Evolutionary conservation across 2,113 vertebrate species (phyloP), one percentile per base, ranked within the genome.

Genomic region (Rhinoderma darwinii): DNA sequence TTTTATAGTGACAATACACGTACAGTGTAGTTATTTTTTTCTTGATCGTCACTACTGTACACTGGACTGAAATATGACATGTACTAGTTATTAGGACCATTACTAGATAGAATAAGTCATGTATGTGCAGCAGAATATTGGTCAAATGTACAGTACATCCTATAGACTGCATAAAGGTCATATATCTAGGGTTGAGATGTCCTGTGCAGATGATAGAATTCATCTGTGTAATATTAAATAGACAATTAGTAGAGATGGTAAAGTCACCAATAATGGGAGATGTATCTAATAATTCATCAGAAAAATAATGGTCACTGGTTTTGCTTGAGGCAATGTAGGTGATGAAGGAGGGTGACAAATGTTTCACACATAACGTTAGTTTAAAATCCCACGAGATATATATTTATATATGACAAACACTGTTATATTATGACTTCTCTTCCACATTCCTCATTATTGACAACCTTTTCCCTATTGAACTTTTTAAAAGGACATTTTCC

Each of bases 271-370:
- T 43, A 79, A 27, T 70, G 37, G 30, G 51, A 37, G 43, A 63
- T 70, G 75, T 79, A 39, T 39, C 59, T 78, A 61, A 75, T 39
- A 44, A n/a, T 63, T 75, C 47, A 50, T 54, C 18, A 17, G n/a
- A 35, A 12, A 47, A 61, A 77, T 25, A 54, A 30, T 47, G 32
- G 63, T 5, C 35, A 37, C 27, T 50, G 17, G 82, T 51, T 82
- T 66, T 41, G 8, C 39, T 66, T 32, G 30, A 37, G 32, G 66
- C 32, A 20, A 32, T 27, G 32, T n/a, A 50, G 35, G 22, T 54
- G 32, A 54, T 35, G 37, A 61, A 15, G 18, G 7, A 70, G 82
- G 12, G 5, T 20, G 30, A 47, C 32, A 73, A 51, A 54, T 51
- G 20, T 25, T 27, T 43, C 56, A 83, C 27, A 22, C 6, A 47